Conservation (phyloP, 2,797 vertebrate species). For the Tangara arthus region DNA sequence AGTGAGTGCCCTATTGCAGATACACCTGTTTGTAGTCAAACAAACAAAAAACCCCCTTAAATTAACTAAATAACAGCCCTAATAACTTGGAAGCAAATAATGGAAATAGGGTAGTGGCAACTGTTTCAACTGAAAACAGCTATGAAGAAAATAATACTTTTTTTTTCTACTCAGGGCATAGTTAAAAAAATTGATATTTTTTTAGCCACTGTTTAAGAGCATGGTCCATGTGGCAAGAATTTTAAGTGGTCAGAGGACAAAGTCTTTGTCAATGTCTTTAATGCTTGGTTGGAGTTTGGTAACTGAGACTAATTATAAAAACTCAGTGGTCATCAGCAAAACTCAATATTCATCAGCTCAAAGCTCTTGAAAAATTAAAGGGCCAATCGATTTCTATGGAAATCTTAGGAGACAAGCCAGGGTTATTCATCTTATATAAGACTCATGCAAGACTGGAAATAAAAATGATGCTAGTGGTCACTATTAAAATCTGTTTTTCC, state of each 20-base stretch:
- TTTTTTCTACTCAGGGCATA: neutral
- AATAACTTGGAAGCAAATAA: neutral
- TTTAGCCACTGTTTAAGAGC: neutral
- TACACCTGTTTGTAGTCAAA: neutral
- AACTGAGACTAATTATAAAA: neutral
- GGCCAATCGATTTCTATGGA: neutral
- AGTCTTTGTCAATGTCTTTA: neutral
- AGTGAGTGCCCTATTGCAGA: neutral
- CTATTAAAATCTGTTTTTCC: neutral
- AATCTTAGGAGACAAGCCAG: neutral
- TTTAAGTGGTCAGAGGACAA: neutral
- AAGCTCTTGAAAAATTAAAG: neutral
- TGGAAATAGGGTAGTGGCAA: neutral
- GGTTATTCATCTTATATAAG: neutral
- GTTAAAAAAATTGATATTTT: neutral
- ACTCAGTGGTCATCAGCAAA: neutral
- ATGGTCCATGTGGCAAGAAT: neutral
- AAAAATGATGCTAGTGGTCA: neutral
- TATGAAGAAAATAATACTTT: neutral
- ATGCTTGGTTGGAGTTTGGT: neutral
- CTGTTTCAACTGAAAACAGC: neutral
- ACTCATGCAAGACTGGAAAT: neutral
- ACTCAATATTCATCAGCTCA: neutral
- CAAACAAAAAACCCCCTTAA: neutral
- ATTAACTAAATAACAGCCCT: neutral